Evolutionary conservation across 2,113 vertebrate genomes (phyloP), one percentile per base, ranked within the genome.

Genomic region (Melospiza melodia): DNA sequence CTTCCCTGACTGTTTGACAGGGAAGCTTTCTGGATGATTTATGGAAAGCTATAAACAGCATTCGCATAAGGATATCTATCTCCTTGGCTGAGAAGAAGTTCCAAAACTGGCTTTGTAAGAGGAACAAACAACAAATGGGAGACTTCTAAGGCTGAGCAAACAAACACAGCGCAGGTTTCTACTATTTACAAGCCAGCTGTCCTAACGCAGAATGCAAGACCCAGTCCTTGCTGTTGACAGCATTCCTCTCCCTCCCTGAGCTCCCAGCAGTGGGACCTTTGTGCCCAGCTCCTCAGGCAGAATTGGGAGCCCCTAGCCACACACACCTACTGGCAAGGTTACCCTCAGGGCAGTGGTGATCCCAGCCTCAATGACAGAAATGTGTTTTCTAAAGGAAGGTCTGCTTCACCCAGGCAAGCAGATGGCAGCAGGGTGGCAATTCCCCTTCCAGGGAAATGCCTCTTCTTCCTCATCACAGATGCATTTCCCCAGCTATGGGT

Each of bases 221-320:
- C 20, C 20, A n/a, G 62, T 49, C 84, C 74, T 76, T 72, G 28
- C 46, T 95, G 75, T 85, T 91, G 89, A 95, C 81, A 95, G 58
- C 93, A 89, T 87, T 95, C 84, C 75, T 93, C 37, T 75, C 69
- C 69, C 22, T 4, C 69, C 69, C 27, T 4, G 25, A 8, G 33
- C 31, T 78, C 82, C 54, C 62, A 90, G 39, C 17, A 81, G 61
- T n/a, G 24, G 14, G 59, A 74, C 19, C 35, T 49, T 78, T 75
- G 62, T 84, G 49, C 41, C 41, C 95, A 84, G 44, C 10, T 93
- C 44, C 85, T 51, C 75, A 69, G 82, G 90, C 37, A 83, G 61
- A 20, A 63, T 18, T 22, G 48, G 33, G 7, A 94, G 16, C 22
- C 61, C 52, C 48, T 22, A 71, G 62, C 12, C 71, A 76, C 74